A percentile compares a stretch with the other conserved stretches of the same genome.
phyloP scores from a whole-genome alignment of 2,113 vertebrate species.

The Larimichthys crocea region DNA sequence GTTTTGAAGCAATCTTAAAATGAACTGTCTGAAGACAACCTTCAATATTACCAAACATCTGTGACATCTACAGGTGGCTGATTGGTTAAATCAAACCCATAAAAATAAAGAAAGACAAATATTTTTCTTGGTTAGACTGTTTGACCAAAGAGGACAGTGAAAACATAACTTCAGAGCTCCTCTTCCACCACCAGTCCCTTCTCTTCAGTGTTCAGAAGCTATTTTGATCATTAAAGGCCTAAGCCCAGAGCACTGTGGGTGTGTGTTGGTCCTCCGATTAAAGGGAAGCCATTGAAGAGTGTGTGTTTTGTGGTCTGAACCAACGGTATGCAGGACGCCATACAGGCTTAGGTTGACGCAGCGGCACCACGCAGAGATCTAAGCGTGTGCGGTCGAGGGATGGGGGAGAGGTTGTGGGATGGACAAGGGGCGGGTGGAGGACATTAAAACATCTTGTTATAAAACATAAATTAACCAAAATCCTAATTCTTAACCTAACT shows the following conservation, averaged over 20 bases:
- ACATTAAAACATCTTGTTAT: constrained; percentile 21
- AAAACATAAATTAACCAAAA: not conserved
- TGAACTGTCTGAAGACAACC: too few species aligned
- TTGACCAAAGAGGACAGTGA: constrained; percentile 11
- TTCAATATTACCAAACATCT: not conserved
- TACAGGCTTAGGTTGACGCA: constrained; percentile 30
- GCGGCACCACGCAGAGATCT: constrained; percentile 50
- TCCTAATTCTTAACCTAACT: not conserved
- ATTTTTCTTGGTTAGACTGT: constrained; percentile 36
- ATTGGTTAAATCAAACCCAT: constrained; percentile 6
- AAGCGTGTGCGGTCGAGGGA: constrained; percentile 20
- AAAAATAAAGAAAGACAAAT: constrained; percentile 31
- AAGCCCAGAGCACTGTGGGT: constrained; percentile 29
- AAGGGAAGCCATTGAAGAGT: constrained; percentile 59
- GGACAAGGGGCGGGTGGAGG: not conserved
- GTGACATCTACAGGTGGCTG: not conserved
- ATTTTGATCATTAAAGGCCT: constrained; percentile 59
- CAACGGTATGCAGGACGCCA: constrained; percentile 49
- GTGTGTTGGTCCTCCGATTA: constrained; percentile 58
- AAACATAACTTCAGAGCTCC: constrained; percentile 28
- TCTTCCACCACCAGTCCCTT: constrained; percentile 19
- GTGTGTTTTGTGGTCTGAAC: constrained; percentile 67
- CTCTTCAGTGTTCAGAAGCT: constrained; percentile 31
- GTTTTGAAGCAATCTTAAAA: too few species aligned
- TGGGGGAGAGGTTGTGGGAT: constrained; percentile 10